Evolutionary conservation across 2,888 invertebrate species (phyloP).

Genomic region (Orchesellides sinensis): DNA sequence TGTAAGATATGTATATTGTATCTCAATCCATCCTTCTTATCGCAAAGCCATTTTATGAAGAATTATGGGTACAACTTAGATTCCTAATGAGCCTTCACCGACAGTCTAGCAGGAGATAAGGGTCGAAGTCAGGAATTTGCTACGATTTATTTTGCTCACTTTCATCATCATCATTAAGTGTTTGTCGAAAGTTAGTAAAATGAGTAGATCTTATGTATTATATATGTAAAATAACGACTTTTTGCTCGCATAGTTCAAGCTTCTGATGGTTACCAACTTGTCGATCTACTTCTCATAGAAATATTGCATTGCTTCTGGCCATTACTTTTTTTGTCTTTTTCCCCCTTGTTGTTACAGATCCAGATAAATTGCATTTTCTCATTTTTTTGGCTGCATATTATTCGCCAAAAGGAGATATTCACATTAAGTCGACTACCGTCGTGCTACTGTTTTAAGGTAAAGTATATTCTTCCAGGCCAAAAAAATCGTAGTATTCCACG

Average conservation of each 20-base stretch:
- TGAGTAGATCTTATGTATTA: not conserved
- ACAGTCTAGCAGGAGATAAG: slow-evolving; percentile 36
- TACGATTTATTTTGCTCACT: slow-evolving; percentile 61
- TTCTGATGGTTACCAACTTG: slow-evolving; percentile 36
- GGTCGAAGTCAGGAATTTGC: slow-evolving; percentile 43
- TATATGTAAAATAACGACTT: slow-evolving; percentile 33
- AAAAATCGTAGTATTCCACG: slow-evolving; percentile 14
- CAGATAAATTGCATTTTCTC: slow-evolving; percentile 26
- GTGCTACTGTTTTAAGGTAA: not conserved
- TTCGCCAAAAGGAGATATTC: not conserved
- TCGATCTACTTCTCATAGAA: slow-evolving; percentile 54
- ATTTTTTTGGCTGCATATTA: slow-evolving; percentile 5
- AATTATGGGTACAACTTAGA: slow-evolving; percentile 56
- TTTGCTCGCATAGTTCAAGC: slow-evolving; percentile 35
- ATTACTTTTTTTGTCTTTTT: not conserved
- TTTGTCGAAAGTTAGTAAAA: not conserved
- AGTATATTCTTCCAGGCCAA: slow-evolving; percentile 11
- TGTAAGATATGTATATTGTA: not conserved
- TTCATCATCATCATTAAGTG: slow-evolving; percentile 14
- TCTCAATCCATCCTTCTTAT: slow-evolving; percentile 47
- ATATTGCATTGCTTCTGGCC: slow-evolving; percentile 16
- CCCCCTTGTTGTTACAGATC: slow-evolving; percentile 8
- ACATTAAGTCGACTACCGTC: slow-evolving; percentile 26
- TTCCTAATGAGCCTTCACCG: slow-evolving; percentile 56
- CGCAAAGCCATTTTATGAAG: slow-evolving; percentile 47